These are phyloP conservation scores for Phycodurus eques DNA, from an alignment of 2,113 vertebrate genomes.

Conservation along the genomic window DNA sequence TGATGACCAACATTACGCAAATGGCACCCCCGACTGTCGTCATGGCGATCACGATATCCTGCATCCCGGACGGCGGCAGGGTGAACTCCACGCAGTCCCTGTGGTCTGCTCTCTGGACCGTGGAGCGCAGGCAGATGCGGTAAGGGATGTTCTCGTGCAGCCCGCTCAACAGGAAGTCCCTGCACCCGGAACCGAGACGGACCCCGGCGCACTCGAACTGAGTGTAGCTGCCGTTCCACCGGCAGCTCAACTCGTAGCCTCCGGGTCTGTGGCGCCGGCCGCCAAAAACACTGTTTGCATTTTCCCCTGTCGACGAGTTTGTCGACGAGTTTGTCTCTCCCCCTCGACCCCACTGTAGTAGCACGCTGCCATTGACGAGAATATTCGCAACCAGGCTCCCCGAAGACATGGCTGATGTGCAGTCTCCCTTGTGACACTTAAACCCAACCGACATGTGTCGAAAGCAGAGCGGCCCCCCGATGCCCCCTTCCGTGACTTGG, in stretches of 20 bases:
- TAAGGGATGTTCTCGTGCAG: constrained; percentile 90
- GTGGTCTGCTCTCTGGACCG: constrained; percentile 40
- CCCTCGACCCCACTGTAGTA: constrained; percentile 83
- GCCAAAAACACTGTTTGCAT: constrained; percentile 11
- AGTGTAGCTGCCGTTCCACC: constrained; percentile 92
- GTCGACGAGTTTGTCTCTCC: constrained; percentile 17
- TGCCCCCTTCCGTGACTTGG: constrained; percentile 60
- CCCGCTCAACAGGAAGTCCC: constrained; percentile 85
- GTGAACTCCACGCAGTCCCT: constrained; percentile 88
- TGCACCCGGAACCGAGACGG: constrained; percentile 83
- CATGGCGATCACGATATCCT: constrained; percentile 96
- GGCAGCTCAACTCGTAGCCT: constrained; percentile 87
- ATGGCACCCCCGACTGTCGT: constrained; percentile 95
- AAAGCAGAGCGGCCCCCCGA: constrained; percentile 80
- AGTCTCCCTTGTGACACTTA: constrained; percentile 73
- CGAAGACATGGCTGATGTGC: constrained; percentile 72
- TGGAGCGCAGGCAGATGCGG: constrained; percentile 84
- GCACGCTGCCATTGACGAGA: constrained; percentile 85
- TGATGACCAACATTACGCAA: constrained; percentile 97
- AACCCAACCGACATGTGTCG: constrained; percentile 76
- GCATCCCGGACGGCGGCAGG: constrained; percentile 84
- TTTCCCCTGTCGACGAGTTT: constrained; percentile 12
- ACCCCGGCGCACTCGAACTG: constrained; percentile 89
- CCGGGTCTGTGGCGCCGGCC: constrained; percentile 50
- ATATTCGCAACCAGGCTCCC: constrained; percentile 83